Base-by-base conservation (phyloP, 2,888 invertebrate species). In the Augiades crinisus region DNA sequence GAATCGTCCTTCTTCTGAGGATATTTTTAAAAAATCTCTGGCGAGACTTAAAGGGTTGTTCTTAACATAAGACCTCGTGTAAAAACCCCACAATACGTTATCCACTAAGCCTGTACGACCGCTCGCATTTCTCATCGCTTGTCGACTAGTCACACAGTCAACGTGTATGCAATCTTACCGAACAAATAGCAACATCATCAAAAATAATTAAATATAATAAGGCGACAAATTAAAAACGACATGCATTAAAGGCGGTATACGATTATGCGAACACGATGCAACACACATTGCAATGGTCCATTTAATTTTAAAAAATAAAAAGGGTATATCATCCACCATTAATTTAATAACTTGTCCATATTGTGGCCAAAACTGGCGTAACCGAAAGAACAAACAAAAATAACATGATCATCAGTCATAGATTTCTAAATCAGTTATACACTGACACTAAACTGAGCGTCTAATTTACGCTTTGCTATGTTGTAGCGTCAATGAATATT, bases 251-350 rank as follows among this genome's bases (percentile, higher is more conserved):
- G 52, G 52, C 52, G 47, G 47, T 47, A 43, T 37, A 47, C 46
- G 43, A 47, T 46, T 41, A 41, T 30, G 46, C 47, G 53, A 67
- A 72, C 63, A 67, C 72, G 65, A 69, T 66, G 67, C 70, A 65
- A 60, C 59, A 68, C 59, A 68, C 66, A 68, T 67, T 63, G 67
- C 64, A 70, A 70, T 72, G 72, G 72, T 80, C 75, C 68, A 61
- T 68, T 62, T 54, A 61, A 61, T 60, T 60, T 43, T 53, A 65
- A n/a, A n/a, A n/a, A n/a, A n/a, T n/a, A n/a, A n/a, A n/a, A n/a
- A n/a, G n/a, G n/a, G n/a, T n/a, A n/a, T n/a, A n/a, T n/a, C n/a
- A n/a, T n/a, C n/a, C n/a, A n/a, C n/a, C n/a, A n/a, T n/a, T n/a
- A n/a, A n/a, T n/a, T n/a, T n/a, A n/a, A n/a, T n/a, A n/a, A n/a